Evolutionary conservation across 2,113 vertebrate species (phyloP).

Genomic region (Oryzias woworae): DNA sequence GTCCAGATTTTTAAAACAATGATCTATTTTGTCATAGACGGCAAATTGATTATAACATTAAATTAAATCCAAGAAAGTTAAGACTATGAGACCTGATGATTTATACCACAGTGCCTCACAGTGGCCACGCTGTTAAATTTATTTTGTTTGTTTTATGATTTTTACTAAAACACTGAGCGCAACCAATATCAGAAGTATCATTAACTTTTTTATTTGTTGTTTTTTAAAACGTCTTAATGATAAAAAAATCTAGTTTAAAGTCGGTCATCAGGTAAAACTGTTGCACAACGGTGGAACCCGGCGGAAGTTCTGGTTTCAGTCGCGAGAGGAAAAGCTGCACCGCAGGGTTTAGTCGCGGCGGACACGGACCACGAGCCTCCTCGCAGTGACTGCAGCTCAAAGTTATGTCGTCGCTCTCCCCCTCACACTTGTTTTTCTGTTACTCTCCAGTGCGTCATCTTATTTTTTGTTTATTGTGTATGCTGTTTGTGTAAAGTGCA

Average conservation of each 20-base stretch:
- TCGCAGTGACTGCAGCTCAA: constrained; percentile 34
- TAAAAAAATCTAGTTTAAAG: not conserved
- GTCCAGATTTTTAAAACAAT: too few species aligned
- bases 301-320: too few species aligned
- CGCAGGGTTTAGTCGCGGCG: not conserved
- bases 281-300: too few species aligned
- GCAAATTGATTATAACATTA: too few species aligned
- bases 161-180: too few species aligned
- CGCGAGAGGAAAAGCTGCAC: not conserved
- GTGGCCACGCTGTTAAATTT: not conserved
- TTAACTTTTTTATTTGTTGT: too few species aligned
- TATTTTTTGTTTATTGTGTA: too few species aligned
- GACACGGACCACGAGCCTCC: constrained; percentile 5
- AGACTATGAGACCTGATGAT: not conserved
- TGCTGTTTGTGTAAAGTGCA: too few species aligned
- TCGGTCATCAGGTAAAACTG: not conserved
- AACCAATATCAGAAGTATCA: too few species aligned
- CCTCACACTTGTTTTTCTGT: constrained; percentile 42
- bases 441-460: constrained; percentile 71
- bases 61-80: too few species aligned
- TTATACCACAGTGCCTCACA: constrained; percentile 17
- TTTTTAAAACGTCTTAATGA: not conserved
- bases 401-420: constrained; percentile 46
- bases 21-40: too few species aligned
- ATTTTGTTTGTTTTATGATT: too few species aligned